Evolutionary conservation across 2,797 vertebrate species (phyloP).

Genomic region (Channa striata): DNA sequence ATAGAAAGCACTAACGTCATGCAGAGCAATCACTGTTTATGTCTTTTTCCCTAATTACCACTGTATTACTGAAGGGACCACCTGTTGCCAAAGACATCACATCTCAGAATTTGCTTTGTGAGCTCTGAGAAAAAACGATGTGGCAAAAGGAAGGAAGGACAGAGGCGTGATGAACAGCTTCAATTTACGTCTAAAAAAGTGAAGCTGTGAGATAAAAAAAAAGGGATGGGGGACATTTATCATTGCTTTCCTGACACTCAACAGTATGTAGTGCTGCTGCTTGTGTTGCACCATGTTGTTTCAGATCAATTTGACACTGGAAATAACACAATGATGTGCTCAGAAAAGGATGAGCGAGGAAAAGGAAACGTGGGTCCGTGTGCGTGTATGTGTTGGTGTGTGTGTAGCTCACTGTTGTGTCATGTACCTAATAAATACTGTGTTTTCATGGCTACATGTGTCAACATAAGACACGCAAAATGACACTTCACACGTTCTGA

Average conservation of each 20-base stretch:
- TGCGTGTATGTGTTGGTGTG: no score
- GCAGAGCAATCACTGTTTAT: background rate
- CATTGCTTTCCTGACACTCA: background rate
- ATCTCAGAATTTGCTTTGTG: conserved; percentile 9
- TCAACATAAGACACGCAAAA: no score
- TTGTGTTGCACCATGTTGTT: conserved; percentile 8
- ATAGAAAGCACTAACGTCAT: conserved; percentile 12
- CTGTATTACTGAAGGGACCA: background rate
- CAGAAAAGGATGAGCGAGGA: no score
- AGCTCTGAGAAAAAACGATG: conserved; percentile 31
- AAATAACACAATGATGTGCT: conserved; percentile 12
- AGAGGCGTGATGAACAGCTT: conserved; percentile 34
- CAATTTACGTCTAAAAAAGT: conserved; percentile 28
- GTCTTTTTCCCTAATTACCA: background rate
- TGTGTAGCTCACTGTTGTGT: no score
- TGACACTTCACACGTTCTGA: no score
- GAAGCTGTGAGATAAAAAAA: conserved; percentile 14
- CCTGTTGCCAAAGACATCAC: background rate
- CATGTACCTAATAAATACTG: no score
- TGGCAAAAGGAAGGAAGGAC: conserved; percentile 16
- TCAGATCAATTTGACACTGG: conserved; percentile 19
- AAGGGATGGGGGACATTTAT: conserved; percentile 6
- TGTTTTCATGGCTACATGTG: no score
- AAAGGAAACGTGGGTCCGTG: no score
- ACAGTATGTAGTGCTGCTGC: background rate